Evolutionary conservation across 2,797 vertebrate genomes (phyloP), one percentile per base, ranked within the genome.

Genomic region (Euphonia xanthogaster): DNA sequence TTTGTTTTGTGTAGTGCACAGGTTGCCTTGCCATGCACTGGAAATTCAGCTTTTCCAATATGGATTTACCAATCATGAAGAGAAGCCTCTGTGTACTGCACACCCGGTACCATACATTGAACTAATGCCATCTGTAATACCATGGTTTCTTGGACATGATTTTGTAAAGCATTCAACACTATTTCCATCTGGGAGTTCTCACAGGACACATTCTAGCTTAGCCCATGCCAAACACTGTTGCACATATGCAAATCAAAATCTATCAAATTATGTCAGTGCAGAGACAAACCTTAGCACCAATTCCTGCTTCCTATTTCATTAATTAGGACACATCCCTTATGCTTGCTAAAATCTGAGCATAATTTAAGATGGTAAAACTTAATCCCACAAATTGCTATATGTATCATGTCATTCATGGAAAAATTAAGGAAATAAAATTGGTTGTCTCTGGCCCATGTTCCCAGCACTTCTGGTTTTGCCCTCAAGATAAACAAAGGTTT

Each of bases 71-170:
- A 48, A 27, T 5, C 27, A 25, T 6, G 22, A 88, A n/a, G 22
- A 82, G 21, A 82, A 61, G 23, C 27, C 25, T 27, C 35, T 42
- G 5, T n/a, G 27, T 4, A 0, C 11, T 28, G 30, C 8, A 14
- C 27, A 16, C 11, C 24, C 0, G 0, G 30, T 35, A 50, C 22
- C 35, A 44, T 15, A 14, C 14, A 9, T 20, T 31, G 22, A 80
- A 67, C 20, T 40, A 33, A 62, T 2, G 10, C 8, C 10, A 2
- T 25, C 37, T 60, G 25, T 27, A 86, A 47, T 20, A 62, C 33
- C 31, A n/a, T 5, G 0, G 25, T 58, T 40, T 74, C 39, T 44
- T 44, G 35, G 45, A 71, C 3, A 0, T 25, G 7, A 66, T 66
- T 84, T 60, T 60, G 48, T 44, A 80, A 80, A 84, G 51, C 0